These are phyloP conservation scores for Actenoides hombroni DNA, from an alignment of 2,113 vertebrate species.

Conservation along the genomic window DNA sequence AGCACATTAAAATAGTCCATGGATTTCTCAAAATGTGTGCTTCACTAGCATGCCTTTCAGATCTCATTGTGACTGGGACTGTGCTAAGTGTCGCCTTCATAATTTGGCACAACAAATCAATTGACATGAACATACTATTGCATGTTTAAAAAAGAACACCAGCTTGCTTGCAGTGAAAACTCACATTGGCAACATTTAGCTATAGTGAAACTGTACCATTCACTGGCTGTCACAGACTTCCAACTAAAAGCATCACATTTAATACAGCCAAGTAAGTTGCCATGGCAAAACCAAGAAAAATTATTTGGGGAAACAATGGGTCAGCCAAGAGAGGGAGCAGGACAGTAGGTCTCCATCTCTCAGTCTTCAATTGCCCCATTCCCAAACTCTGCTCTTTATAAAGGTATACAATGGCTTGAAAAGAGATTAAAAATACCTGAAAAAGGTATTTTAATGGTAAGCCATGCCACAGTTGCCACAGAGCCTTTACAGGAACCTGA, in stretches of 20 bases:
- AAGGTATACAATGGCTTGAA: background rate
- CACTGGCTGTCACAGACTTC: background rate
- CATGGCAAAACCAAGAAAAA: background rate
- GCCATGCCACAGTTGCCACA: background rate
- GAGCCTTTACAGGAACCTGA: background rate
- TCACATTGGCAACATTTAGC: background rate
- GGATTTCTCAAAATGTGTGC: background rate
- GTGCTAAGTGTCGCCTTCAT: background rate
- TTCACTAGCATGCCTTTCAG: background rate
- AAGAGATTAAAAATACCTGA: background rate
- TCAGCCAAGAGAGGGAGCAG: background rate
- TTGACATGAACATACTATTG: background rate
- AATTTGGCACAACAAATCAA: background rate
- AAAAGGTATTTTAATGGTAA: background rate
- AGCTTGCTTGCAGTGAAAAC: conserved; percentile 3
- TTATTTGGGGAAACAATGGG: background rate
- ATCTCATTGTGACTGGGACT: background rate
- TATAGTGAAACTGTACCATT: background rate
- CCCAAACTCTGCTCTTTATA: background rate
- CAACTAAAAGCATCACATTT: background rate
- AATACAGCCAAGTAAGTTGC: background rate
- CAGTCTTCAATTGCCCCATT: background rate
- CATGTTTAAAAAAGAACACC: background rate
- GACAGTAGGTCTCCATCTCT: background rate
- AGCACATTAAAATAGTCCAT: background rate